These are phyloP conservation scores for Centruroides sculpturatus DNA, from an alignment of 1,140 invertebrate genomes.

Conservation along the genomic window DNA sequence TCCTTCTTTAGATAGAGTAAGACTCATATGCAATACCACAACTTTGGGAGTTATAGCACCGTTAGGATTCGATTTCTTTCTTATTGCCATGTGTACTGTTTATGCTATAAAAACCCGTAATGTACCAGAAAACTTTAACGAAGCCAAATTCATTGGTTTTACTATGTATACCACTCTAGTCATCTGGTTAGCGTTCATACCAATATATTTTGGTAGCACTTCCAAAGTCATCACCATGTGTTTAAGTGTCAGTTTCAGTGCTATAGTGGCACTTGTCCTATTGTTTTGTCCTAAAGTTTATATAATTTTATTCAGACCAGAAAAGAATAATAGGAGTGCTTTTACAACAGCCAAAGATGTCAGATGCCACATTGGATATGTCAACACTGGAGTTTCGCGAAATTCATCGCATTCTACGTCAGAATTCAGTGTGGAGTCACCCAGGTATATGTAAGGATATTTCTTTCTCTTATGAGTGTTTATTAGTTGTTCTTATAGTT, in stretches of 20 bases:
- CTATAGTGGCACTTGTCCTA: slow-evolving; percentile 55
- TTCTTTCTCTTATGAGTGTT: not conserved
- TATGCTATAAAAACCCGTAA: slow-evolving; percentile 76
- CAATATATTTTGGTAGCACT: slow-evolving; percentile 64
- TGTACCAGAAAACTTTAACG: slow-evolving; percentile 78
- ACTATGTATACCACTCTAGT: slow-evolving; percentile 80
- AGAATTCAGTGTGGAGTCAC: slow-evolving; percentile 21
- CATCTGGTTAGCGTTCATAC: slow-evolving; percentile 75
- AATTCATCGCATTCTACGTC: slow-evolving; percentile 23
- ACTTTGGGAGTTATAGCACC: slow-evolving; percentile 51
- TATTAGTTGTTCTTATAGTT: not conserved
- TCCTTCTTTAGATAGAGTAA: slow-evolving; percentile 34
- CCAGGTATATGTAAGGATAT: slow-evolving; percentile 13
- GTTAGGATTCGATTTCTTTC: slow-evolving; percentile 59
- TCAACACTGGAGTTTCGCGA: slow-evolving; percentile 17
- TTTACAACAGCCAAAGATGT: slow-evolving; percentile 65
- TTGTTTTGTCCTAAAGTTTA: slow-evolving; percentile 67
- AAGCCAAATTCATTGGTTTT: slow-evolving; percentile 67
- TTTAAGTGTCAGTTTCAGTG: slow-evolving; percentile 50
- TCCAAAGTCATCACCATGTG: slow-evolving; percentile 54
- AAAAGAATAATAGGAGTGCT: slow-evolving; percentile 57
- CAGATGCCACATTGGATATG: slow-evolving; percentile 52
- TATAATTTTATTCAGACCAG: slow-evolving; percentile 56
- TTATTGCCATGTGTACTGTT: slow-evolving; percentile 62
- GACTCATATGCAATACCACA: slow-evolving; percentile 52